These are phyloP conservation scores for Coregonus clupeaformis DNA, from an alignment of 2,113 vertebrate genomes.

Conservation along the genomic window DNA sequence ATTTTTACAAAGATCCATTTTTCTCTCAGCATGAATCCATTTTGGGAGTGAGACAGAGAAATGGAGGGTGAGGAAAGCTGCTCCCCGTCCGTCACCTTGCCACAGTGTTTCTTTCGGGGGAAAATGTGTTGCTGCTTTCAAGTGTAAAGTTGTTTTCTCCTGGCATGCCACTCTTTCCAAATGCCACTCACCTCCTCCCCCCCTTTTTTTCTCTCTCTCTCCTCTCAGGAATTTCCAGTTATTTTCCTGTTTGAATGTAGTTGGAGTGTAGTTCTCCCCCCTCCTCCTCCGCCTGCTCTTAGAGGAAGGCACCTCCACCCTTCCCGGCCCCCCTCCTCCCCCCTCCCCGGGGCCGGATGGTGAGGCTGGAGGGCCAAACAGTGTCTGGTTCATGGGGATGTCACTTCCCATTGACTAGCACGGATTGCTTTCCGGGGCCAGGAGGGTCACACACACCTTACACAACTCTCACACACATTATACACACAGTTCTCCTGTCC, in stretches of 20 bases:
- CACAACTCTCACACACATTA: too few species aligned
- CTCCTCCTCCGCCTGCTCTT: too few species aligned
- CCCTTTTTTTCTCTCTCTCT: neutral
- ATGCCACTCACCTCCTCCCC: constrained; percentile 49
- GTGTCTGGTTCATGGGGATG: constrained; percentile 61
- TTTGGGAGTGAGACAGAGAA: neutral
- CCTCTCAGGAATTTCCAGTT: constrained; percentile 8
- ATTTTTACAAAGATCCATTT: neutral
- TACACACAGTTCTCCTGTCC: too few species aligned
- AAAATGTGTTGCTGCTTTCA: constrained; percentile 2
- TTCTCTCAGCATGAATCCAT: neutral
- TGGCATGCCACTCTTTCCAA: constrained; percentile 21
- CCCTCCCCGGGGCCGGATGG: constrained; percentile 21
- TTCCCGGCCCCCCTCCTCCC: neutral
- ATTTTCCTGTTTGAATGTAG: constrained; percentile 4
- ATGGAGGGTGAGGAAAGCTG: neutral
- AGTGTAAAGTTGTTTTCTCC: neutral
- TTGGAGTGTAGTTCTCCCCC: too few species aligned
- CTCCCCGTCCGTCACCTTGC: constrained; percentile 37
- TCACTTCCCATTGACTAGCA: constrained; percentile 63
- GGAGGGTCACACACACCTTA: constrained; percentile 1
- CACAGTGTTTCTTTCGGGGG: too few species aligned
- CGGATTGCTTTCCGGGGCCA: constrained; percentile 43
- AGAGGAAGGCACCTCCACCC: too few species aligned
- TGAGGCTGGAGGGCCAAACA: constrained; percentile 54